Evolutionary conservation across 2,113 vertebrate genomes (phyloP).

Genomic region (Crotophaga sulcirostris): DNA sequence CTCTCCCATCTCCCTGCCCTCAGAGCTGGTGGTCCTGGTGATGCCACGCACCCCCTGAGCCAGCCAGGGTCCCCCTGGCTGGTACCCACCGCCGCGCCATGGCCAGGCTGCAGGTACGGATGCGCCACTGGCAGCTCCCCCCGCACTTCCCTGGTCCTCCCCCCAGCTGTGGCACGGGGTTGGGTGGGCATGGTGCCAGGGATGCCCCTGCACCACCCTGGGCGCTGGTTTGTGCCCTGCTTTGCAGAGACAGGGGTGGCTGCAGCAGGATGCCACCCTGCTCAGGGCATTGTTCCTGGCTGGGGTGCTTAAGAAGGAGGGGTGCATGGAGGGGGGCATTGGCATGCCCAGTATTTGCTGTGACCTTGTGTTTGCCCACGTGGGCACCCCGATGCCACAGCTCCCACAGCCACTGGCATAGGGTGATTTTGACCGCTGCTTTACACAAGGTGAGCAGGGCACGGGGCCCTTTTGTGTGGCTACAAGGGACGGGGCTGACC

Average conservation of each 20-base stretch:
- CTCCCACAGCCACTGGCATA: neutral
- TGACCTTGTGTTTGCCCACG: fast-evolving
- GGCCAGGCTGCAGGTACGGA: conserved; percentile 30
- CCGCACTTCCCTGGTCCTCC: neutral
- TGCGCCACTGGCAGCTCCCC: fast-evolving
- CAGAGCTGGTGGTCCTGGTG: neutral
- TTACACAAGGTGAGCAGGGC: neutral
- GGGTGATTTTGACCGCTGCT: neutral
- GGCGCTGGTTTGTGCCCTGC: neutral
- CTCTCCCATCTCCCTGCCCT: neutral
- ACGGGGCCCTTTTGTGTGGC: neutral
- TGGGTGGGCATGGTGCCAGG: neutral
- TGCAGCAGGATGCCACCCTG: neutral
- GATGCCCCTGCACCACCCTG: fast-evolving
- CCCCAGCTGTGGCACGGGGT: neutral
- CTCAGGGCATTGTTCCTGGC: neutral
- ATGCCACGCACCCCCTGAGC: neutral
- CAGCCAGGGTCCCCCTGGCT: neutral
- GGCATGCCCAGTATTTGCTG: neutral
- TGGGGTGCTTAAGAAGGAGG: fast-evolving
- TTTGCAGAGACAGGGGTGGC: neutral
- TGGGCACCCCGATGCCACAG: fast-evolving
- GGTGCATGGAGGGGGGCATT: neutral
- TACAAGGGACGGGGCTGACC: neutral
- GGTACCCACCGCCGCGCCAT: neutral